phyloP scores from a whole-genome alignment of 1,140 invertebrate genomes.

The Trichomalopsis sarcophagae region DNA sequence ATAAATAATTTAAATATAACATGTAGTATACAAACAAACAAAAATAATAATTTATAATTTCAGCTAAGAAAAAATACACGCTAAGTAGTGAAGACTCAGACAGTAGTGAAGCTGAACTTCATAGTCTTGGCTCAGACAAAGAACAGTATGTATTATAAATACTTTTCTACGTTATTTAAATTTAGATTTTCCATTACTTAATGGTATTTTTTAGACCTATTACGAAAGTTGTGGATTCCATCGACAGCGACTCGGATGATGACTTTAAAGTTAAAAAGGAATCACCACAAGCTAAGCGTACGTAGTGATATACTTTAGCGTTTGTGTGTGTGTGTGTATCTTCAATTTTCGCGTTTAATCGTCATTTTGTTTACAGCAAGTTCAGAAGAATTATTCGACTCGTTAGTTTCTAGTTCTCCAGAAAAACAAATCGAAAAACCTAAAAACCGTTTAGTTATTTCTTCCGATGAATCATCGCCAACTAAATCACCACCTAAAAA shows the following conservation, averaged over 20 bases:
- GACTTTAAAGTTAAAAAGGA: conserved; percentile 66
- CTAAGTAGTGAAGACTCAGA: conserved; percentile 60
- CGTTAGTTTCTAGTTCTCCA: conserved; percentile 65
- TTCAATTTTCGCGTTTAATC: conserved; percentile 33
- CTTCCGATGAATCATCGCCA: conserved; percentile 65
- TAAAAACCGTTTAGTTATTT: conserved; percentile 44
- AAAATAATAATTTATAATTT: conserved; percentile 12
- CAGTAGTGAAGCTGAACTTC: conserved; percentile 56
- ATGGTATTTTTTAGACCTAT: conserved; percentile 50
- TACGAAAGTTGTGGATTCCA: conserved; percentile 14
- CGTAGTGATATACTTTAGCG: conserved; percentile 40
- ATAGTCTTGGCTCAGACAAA: conserved; percentile 55
- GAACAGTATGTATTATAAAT: conserved; percentile 55
- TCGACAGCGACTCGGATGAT: conserved; percentile 69
- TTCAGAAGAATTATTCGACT: conserved; percentile 72
- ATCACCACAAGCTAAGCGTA: conserved; percentile 62
- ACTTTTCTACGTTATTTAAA: background rate
- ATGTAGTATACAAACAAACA: conserved; percentile 26
- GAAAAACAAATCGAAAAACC: conserved; percentile 56
- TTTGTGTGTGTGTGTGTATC: conserved; percentile 2
- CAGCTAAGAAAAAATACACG: conserved; percentile 66
- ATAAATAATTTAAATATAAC: conserved; percentile 6
- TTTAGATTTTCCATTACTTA: background rate
- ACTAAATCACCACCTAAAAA: conserved; percentile 60
- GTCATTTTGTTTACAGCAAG: conserved; percentile 57